Percentiles rank a stretch among this genome's conserved stretches.
Evolutionary conservation across 2,888 invertebrate genomes (phyloP).

Genomic region (Hofmannophila pseudospretella): DNA sequence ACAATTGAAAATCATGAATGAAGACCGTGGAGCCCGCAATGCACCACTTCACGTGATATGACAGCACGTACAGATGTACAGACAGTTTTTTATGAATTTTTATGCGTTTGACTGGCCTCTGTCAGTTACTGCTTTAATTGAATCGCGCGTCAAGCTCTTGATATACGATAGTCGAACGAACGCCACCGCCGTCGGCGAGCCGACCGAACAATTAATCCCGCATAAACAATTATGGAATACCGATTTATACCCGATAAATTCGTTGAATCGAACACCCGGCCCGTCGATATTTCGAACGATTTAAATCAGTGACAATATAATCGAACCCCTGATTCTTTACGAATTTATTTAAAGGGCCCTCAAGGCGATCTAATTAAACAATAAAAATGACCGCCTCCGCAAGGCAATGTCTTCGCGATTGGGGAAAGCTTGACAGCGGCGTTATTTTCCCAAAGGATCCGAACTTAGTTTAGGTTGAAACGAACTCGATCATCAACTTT

Average conservation of each 20-base stretch:
- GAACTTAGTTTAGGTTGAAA: constrained; percentile 40
- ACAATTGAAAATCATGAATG: constrained; percentile 11
- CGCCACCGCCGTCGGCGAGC: constrained; percentile 37
- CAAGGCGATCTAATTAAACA: constrained; percentile 43
- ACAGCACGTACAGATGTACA: constrained; percentile 12
- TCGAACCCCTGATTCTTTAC: constrained; percentile 45
- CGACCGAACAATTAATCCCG: constrained; percentile 55
- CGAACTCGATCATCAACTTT: constrained; percentile 55
- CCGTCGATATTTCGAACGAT: constrained; percentile 39
- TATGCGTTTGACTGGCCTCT: constrained; percentile 35
- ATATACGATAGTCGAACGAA: constrained; percentile 46
- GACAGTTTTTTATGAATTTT: constrained; percentile 19
- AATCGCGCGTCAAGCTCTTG: constrained; percentile 54
- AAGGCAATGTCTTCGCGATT: constrained; percentile 19
- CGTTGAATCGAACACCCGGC: constrained; percentile 35
- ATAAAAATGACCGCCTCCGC: constrained; percentile 21
- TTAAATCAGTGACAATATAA: constrained; percentile 44
- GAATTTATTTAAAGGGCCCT: constrained; percentile 54
- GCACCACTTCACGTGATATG: constrained; percentile 18
- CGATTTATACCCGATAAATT: constrained; percentile 60
- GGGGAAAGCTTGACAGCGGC: constrained; percentile 34
- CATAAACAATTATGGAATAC: constrained; percentile 58
- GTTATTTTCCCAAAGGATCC: constrained; percentile 53
- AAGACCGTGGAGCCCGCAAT: constrained; percentile 23
- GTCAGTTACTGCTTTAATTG: constrained; percentile 61